A percentile compares a stretch with the other conserved stretches of the same genome.
Conservation (phyloP, 2,888 invertebrate genomes). For the Colletes collaris region DNA sequence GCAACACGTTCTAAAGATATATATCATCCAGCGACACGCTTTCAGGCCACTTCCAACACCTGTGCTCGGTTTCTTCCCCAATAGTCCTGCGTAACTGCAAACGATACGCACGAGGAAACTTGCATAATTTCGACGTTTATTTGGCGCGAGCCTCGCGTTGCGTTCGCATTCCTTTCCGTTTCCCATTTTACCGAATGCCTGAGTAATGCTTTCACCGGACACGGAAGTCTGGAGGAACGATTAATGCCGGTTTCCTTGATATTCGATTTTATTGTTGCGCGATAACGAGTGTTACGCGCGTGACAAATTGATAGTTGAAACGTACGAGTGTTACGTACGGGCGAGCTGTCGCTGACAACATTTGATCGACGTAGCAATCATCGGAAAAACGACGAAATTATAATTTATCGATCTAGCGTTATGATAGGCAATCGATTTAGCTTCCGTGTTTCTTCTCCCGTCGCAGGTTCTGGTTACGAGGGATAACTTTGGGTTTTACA, state of each 20-base stretch:
- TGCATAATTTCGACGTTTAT: conserved; percentile 15
- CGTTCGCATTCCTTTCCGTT: neutral
- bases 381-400: too few species aligned
- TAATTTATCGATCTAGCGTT: too few species aligned
- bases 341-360: neutral
- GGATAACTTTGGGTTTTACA: neutral
- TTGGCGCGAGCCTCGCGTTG: neutral
- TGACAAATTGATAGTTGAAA: neutral
- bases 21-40: too few species aligned
- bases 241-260: neutral
- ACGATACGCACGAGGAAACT: neutral
- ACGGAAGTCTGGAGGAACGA: conserved; percentile 17
- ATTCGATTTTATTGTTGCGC: conserved; percentile 2
- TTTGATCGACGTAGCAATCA: too few species aligned
- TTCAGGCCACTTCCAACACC: too few species aligned
- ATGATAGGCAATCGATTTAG: too few species aligned
- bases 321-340: neutral
- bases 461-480: neutral
- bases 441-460: too few species aligned
- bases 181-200: conserved; percentile 4
- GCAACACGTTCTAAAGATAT: too few species aligned
- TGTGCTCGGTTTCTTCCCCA: too few species aligned
- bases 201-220: conserved; percentile 55
- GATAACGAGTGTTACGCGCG: neutral
- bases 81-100: neutral